Base-by-base conservation (phyloP, 2,888 invertebrate genomes). In the Kryphioiulus occultus region DNA sequence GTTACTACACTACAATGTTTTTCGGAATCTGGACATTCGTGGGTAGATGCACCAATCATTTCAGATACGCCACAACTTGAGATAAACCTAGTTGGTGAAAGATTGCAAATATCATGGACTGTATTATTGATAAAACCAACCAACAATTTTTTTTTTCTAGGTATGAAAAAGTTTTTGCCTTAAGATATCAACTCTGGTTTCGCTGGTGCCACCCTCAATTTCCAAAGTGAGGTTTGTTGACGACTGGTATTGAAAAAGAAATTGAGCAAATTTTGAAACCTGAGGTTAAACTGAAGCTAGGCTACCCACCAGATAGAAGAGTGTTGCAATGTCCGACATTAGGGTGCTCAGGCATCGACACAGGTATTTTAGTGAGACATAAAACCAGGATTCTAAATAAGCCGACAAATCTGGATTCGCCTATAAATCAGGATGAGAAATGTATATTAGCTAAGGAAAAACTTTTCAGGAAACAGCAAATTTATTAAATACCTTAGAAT, bases 221-320 rank as follows among this genome's bases (percentile, higher is more conserved):
- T 82, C 82, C 39, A 87, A 26, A n/a, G 15, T 15, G n/a, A 39
- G 9, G 10, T 87, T 82, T 7, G 44, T 87, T 15, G 87, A 87
- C 17, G 87, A 68, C 87, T 87, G 42, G 17, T 59, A 26, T 82
- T 5, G 39, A 5, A 53, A 82, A 87, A 68, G 15, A 87, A 32
- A 32, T 47, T 5, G 32, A 53, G 22, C 12, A 15, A 26, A 44
- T 26, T 30, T n/a, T 0, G 15, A 47, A 44, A 44, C 3, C 44
- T 12, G 10, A 44, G 12, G 10, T 42, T 35, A 2, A 35, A 35
- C 2, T 35, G 35, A 35, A 2, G 35, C 35, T 35, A 35, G 35
- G 35, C 26, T 12, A 22, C 22, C 68, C n/a, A 87, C 87, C 87
- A 82, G 32, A 87, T 87, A 82, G 39, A 87, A 87, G 10, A 87